phyloP scores from a whole-genome alignment of 2,888 invertebrate genomes.

The Pecten maximus region DNA sequence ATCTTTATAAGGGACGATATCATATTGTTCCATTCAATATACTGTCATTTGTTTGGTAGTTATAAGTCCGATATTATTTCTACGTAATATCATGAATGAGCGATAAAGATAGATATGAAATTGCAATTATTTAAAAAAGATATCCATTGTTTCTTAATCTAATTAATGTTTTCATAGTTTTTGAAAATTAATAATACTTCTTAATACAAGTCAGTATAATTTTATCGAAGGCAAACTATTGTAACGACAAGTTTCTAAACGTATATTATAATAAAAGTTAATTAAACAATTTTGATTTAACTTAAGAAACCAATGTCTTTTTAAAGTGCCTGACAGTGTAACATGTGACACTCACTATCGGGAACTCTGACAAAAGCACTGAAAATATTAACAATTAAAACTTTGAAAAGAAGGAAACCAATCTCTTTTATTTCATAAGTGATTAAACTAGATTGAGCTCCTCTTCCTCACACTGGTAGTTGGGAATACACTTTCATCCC shows the following conservation, averaged over 20 bases:
- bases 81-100: too few relatives aligned
- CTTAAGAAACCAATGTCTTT: background rate
- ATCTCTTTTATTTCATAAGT: constrained; percentile 28
- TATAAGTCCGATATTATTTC: too few relatives aligned
- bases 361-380: background rate
- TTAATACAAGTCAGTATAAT: background rate
- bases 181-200: background rate
- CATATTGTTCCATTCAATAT: too few relatives aligned
- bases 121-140: too few relatives aligned
- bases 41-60: too few relatives aligned
- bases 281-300: background rate
- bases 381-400: constrained; percentile 15
- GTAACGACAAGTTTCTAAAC: background rate
- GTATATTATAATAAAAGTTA: background rate
- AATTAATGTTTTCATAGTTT: too few relatives aligned
- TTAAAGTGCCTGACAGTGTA: background rate
- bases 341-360: background rate
- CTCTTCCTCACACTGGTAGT: background rate
- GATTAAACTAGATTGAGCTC: background rate
- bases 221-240: background rate
- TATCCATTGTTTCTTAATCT: too few relatives aligned
- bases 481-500: background rate
- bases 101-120: too few relatives aligned
- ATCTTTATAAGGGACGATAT: too few relatives aligned
- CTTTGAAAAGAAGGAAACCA: background rate